Conservation (phyloP, 2,797 vertebrate genomes). For the Merluccius polli region DNA sequence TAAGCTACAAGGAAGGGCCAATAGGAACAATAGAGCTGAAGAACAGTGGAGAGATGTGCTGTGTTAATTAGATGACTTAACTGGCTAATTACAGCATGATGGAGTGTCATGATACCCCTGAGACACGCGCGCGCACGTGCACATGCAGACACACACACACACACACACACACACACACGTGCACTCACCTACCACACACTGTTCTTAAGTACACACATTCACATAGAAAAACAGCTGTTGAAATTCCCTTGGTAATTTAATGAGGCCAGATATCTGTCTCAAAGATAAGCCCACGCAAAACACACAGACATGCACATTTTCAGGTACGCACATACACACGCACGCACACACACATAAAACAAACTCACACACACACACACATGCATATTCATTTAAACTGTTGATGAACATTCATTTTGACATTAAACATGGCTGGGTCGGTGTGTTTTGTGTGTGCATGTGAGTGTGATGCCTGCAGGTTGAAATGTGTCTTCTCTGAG, state of each 20-base stretch:
- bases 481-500: not conserved
- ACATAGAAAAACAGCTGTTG: constrained; percentile 47
- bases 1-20: constrained; percentile 19
- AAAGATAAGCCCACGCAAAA: constrained; percentile 19
- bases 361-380: constrained; percentile 4
- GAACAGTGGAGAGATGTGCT: constrained; percentile 43
- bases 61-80: constrained; percentile 65
- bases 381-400: constrained; percentile 15
- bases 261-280: constrained; percentile 34
- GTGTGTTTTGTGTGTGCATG: constrained; percentile 1
- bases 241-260: constrained; percentile 38
- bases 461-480: not conserved
- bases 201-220: not conserved
- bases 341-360: constrained; percentile 18
- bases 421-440: not conserved
- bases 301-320: constrained; percentile 7
- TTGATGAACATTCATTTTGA: not conserved
- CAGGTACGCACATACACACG: constrained; percentile 7
- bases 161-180: not conserved
- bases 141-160: not conserved
- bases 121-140: constrained; percentile 14
- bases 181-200: constrained; percentile 1
- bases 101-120: constrained; percentile 58
- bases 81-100: constrained; percentile 67
- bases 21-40: constrained; percentile 37